These are phyloP conservation scores for Neotragus moschatus DNA, from an alignment of 2,113 vertebrate species.

Conservation along the genomic window DNA sequence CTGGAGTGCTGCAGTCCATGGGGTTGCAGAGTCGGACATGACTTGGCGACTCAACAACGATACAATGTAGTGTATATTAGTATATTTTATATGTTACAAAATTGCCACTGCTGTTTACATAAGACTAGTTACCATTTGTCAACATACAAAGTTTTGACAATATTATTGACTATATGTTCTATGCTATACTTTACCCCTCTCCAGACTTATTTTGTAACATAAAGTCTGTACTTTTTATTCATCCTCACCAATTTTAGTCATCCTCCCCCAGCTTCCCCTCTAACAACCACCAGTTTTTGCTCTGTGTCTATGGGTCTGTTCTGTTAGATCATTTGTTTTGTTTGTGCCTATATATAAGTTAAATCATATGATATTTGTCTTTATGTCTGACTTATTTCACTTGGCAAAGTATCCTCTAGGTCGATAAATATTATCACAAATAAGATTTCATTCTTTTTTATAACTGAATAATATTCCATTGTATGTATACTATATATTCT, in stretches of 20 bases:
- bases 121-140: neutral
- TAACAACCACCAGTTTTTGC: neutral
- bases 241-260: neutral
- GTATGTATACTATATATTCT: neutral
- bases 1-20: neutral
- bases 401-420: neutral
- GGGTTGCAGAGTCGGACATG: accelerated
- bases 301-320: neutral
- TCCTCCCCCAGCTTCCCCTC: neutral
- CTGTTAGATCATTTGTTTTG: neutral
- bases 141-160: neutral
- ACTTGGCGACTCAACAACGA: neutral
- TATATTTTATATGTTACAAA: neutral
- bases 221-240: neutral
- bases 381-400: neutral
- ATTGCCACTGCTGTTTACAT: neutral
- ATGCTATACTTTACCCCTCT: neutral
- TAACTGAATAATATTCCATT: neutral
- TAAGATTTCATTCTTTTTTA: neutral
- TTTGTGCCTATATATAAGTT: neutral
- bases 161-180: neutral
- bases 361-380: neutral
- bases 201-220: neutral
- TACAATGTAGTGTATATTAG: neutral
- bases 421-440: neutral